Evolutionary conservation across 2,888 invertebrate species (phyloP).

Genomic region (Lasius platythorax): DNA sequence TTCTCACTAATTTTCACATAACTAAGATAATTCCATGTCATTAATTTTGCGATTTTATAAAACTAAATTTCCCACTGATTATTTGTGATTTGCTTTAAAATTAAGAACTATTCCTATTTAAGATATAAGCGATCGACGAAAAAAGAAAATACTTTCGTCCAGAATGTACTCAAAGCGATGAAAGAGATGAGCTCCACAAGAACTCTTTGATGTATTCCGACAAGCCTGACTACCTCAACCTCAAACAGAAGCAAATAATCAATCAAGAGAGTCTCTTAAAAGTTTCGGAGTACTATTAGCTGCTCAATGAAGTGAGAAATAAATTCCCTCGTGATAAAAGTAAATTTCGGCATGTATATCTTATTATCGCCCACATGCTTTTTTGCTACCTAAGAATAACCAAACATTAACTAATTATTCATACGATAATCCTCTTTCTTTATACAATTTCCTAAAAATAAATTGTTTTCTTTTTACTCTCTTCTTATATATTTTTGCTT

Average conservation of each 20-base stretch:
- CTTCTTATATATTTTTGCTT: neutral
- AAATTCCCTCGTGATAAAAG: neutral
- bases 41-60: slow-evolving; percentile 14
- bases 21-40: slow-evolving; percentile 39
- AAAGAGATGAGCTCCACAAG: slow-evolving; percentile 23
- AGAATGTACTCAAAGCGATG: neutral
- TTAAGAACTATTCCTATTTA: slow-evolving; percentile 15
- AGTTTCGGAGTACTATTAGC: slow-evolving; percentile 29
- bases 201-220: slow-evolving; percentile 37
- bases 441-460: neutral
- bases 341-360: neutral
- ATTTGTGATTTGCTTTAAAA: slow-evolving; percentile 15
- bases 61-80: neutral
- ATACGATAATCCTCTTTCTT: slow-evolving; percentile 1
- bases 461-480: neutral
- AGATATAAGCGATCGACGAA: neutral
- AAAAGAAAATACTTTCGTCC: slow-evolving; percentile 1
- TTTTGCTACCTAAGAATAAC: neutral
- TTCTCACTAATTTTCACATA: slow-evolving; percentile 45
- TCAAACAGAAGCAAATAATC: slow-evolving; percentile 37
- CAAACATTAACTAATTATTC: neutral
- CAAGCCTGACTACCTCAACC: neutral
- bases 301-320: slow-evolving; percentile 32
- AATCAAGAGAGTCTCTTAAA: slow-evolving; percentile 27
- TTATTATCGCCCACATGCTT: neutral